These are phyloP conservation scores for Cydia splendana DNA, from an alignment of 1,140 invertebrate genomes.

Conservation along the genomic window DNA sequence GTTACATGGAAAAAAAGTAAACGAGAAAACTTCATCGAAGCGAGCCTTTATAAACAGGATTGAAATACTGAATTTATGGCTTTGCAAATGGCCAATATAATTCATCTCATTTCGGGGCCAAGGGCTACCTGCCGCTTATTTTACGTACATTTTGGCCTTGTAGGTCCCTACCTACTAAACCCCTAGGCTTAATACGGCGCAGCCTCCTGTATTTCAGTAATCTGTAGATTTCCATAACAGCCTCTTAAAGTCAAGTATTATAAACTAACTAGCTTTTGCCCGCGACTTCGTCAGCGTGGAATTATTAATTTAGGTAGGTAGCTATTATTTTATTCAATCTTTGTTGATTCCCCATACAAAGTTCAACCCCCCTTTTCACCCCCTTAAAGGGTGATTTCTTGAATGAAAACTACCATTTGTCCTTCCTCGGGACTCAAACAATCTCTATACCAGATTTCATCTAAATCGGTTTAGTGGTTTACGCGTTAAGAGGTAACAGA, in stretches of 20 bases:
- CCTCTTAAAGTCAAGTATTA: constrained; percentile 57
- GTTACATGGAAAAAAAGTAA: not conserved
- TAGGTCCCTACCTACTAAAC: constrained; percentile 19
- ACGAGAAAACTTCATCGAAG: constrained; percentile 2
- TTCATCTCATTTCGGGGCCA: constrained; percentile 26
- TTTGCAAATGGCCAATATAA: constrained; percentile 32
- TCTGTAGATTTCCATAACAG: constrained; percentile 60
- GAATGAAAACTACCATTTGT: too few species aligned
- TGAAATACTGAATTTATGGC: constrained; percentile 12
- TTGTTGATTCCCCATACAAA: too few species aligned
- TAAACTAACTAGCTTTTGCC: too few species aligned
- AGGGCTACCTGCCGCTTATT: constrained; percentile 35
- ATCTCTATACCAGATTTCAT: too few species aligned
- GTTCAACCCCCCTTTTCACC: too few species aligned
- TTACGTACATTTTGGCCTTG: constrained; percentile 34
- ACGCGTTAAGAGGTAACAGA: too few species aligned
- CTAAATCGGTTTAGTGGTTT: too few species aligned
- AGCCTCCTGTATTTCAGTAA: constrained; percentile 48
- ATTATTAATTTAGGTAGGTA: too few species aligned
- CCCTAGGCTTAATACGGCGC: constrained; percentile 38
- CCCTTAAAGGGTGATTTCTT: too few species aligned
- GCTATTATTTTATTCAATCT: too few species aligned
- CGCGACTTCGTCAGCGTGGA: too few species aligned
- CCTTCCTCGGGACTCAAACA: too few species aligned
- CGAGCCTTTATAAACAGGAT: not conserved